phyloP scores from a whole-genome alignment of 2,113 vertebrate genomes.

The Vidua chalybeata region DNA sequence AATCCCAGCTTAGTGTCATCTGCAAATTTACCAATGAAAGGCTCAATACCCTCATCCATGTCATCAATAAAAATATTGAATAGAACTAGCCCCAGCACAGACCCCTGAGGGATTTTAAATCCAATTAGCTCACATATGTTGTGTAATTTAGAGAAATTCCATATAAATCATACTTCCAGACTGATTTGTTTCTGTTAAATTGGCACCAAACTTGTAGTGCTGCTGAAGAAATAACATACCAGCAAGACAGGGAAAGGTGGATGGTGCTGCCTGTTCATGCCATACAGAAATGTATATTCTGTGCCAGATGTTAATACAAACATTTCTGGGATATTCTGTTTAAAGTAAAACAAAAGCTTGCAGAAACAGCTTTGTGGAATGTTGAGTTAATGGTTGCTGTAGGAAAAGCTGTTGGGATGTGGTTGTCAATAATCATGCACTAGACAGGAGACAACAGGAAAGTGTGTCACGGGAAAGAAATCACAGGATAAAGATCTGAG shows the following conservation, averaged over 20 bases:
- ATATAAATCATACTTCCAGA: not conserved
- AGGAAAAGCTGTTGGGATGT: not conserved
- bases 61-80: not conserved
- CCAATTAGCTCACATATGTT: not conserved
- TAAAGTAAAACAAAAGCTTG: not conserved
- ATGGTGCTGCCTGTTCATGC: not conserved
- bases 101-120: not conserved
- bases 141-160: not conserved
- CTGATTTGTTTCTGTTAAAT: not conserved
- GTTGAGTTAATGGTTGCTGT: not conserved
- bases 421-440: not conserved
- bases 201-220: not conserved
- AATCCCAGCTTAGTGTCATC: not conserved
- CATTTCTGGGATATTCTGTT: not conserved
- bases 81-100: not conserved
- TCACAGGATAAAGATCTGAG: not conserved
- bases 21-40: not conserved
- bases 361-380: not conserved
- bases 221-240: not conserved
- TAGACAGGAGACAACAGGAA: not conserved
- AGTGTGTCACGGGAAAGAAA: not conserved
- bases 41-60: not conserved
- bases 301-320: not conserved
- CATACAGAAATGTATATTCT: not conserved
- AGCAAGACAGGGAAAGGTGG: not conserved